A percentile compares a stretch with the other conserved stretches of the same genome.
Evolutionary conservation across 2,888 invertebrate genomes (phyloP).

Genomic region (Chrysopilus asiliformis): DNA sequence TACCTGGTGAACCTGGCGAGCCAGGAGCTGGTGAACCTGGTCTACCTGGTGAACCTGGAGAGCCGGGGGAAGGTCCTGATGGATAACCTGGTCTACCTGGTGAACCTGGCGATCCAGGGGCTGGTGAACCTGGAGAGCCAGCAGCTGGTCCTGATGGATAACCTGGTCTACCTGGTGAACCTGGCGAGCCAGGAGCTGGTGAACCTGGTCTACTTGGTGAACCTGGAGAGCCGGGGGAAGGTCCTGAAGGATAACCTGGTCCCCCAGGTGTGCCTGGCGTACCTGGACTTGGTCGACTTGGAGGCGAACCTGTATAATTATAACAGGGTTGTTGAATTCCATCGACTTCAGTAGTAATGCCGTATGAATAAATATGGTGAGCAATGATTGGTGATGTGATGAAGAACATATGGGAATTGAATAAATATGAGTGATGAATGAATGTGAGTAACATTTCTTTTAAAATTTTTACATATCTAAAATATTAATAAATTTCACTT

Average conservation of each 20-base stretch:
- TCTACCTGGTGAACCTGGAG: conserved; percentile 38
- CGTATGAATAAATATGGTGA: too few species aligned
- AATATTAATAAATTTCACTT: too few species aligned
- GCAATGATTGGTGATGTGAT: too few species aligned
- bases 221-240: background rate
- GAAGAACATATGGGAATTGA: too few species aligned
- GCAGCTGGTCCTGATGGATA: conserved; percentile 20
- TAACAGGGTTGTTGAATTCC: too few species aligned
- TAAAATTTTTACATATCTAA: too few species aligned
- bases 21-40: conserved; percentile 18
- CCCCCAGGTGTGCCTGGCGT: conserved; percentile 18
- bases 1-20: conserved; percentile 13
- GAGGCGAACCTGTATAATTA: too few species aligned
- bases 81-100: conserved; percentile 20
- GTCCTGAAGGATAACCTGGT: conserved; percentile 11
- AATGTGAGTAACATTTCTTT: too few species aligned
- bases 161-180: conserved; percentile 39
- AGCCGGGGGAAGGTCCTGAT: conserved; percentile 22
- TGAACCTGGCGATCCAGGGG: conserved; percentile 16
- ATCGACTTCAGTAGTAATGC: too few species aligned
- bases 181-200: conserved; percentile 28
- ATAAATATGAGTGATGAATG: too few species aligned
- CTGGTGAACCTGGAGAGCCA: conserved; percentile 15
- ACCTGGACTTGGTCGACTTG: conserved; percentile 5
- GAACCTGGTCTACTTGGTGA: too few species aligned